Percentiles rank a stretch among this genome's conserved stretches.
phyloP scores from a whole-genome alignment of 2,113 vertebrate species.

The Engystomops pustulosus region DNA sequence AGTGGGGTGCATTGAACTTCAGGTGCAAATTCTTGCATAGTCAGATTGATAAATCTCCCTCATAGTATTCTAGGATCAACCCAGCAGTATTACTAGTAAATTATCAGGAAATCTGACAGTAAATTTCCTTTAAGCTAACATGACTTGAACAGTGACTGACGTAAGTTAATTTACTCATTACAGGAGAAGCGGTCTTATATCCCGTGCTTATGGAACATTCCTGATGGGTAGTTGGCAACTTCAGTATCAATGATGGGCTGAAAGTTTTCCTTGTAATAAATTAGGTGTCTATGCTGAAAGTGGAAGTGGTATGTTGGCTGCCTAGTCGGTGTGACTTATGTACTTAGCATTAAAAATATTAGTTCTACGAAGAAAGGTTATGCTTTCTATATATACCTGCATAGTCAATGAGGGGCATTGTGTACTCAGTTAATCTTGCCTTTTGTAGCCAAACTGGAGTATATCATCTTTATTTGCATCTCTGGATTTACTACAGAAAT shows the following conservation, averaged over 20 bases:
- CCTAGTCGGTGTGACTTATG: background rate
- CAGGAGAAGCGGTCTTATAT: constrained; percentile 2
- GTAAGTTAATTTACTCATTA: background rate
- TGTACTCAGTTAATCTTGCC: background rate
- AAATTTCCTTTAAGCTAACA: too few relatives aligned
- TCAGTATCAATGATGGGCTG: constrained; percentile 6
- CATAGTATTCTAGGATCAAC: too few relatives aligned
- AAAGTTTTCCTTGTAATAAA: constrained; percentile 16
- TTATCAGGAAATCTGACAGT: too few relatives aligned
- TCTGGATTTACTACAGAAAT: background rate
- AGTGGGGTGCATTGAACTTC: too few relatives aligned
- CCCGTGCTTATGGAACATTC: constrained; percentile 17
- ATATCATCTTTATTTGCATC: background rate
- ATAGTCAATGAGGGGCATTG: background rate
- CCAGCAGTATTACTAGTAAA: too few relatives aligned
- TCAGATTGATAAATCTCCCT: too few relatives aligned
- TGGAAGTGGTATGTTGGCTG: constrained; percentile 10
- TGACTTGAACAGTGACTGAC: background rate
- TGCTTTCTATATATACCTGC: background rate
- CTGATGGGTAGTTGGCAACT: constrained; percentile 28
- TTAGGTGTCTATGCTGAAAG: constrained; percentile 3
- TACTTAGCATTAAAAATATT: background rate
- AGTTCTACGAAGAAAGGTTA: background rate
- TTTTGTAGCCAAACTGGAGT: background rate
- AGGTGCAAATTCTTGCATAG: too few relatives aligned